A percentile compares a stretch with the other conserved stretches of the same genome.
These are phyloP conservation scores for Clarias platycephalus DNA, from an alignment of 2,797 vertebrate genomes.

Conservation along the genomic window DNA sequence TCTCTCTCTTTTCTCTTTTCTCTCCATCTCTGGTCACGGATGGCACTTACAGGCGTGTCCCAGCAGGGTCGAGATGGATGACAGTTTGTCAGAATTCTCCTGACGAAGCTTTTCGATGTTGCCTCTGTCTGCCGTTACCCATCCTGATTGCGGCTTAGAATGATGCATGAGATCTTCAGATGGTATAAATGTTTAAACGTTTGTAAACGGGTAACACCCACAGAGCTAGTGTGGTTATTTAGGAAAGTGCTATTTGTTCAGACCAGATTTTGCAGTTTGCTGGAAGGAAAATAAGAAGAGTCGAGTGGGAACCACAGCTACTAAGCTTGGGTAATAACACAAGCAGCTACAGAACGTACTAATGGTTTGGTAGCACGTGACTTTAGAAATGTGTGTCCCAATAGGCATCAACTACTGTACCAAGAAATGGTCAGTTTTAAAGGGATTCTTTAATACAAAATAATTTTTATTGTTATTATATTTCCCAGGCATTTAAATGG, in stretches of 20 bases:
- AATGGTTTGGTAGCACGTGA: neutral
- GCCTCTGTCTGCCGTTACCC: constrained; percentile 5
- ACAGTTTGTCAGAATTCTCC: constrained; percentile 44
- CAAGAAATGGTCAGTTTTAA: neutral
- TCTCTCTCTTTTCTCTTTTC: constrained; percentile 16
- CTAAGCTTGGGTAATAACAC: neutral
- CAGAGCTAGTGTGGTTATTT: neutral
- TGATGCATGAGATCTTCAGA: constrained; percentile 7
- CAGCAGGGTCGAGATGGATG: constrained; percentile 34
- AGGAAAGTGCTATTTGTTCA: neutral
- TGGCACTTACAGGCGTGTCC: constrained; percentile 19
- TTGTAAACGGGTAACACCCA: neutral
- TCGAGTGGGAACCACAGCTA: neutral
- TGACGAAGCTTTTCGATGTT: constrained; percentile 19
- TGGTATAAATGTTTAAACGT: constrained; percentile 13
- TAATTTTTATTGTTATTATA: no score
- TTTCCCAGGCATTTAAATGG: no score
- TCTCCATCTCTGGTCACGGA: constrained; percentile 14
- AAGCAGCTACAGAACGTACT: neutral
- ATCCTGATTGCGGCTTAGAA: neutral
- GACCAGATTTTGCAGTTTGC: neutral
- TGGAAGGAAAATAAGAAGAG: neutral
- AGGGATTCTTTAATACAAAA: no score
- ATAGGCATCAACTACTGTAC: neutral
- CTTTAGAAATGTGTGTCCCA: neutral